Evolutionary conservation across 2,113 vertebrate genomes (phyloP).

Genomic region (Callaeas wilsoni): DNA sequence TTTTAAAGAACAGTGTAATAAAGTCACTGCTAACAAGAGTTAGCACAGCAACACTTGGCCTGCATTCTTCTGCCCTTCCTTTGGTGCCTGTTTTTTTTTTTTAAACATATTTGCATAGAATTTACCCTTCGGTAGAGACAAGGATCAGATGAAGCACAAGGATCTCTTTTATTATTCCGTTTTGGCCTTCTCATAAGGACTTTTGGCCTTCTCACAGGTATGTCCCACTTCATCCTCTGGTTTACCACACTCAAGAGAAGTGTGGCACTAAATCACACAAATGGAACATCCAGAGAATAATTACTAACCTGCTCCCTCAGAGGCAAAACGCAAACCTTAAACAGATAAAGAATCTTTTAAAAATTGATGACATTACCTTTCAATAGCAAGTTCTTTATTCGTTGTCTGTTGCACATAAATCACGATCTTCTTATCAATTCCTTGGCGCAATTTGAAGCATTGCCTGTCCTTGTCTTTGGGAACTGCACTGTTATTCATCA

Average conservation of each 20-base stretch:
- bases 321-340: neutral
- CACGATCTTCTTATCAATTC: conserved; percentile 97
- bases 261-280: neutral
- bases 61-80: neutral
- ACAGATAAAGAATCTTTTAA: neutral
- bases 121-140: neutral
- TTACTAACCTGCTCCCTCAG: neutral
- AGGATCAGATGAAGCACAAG: neutral
- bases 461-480: conserved; percentile 98
- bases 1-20: neutral
- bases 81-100: neutral
- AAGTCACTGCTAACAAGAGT: neutral
- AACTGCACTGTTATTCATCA: conserved; percentile 80
- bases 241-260: neutral
- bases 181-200: neutral
- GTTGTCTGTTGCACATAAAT: conserved; percentile 96
- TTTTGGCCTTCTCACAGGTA: neutral
- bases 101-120: neutral
- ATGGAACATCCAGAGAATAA: neutral
- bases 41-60: neutral
- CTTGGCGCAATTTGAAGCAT: conserved; percentile 96
- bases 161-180: neutral
- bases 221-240: neutral
- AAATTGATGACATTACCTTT: conserved; percentile 80
- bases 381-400: conserved; percentile 96